Base-by-base conservation (phyloP, 2,113 vertebrate genomes). In the Takifugu flavidus region DNA sequence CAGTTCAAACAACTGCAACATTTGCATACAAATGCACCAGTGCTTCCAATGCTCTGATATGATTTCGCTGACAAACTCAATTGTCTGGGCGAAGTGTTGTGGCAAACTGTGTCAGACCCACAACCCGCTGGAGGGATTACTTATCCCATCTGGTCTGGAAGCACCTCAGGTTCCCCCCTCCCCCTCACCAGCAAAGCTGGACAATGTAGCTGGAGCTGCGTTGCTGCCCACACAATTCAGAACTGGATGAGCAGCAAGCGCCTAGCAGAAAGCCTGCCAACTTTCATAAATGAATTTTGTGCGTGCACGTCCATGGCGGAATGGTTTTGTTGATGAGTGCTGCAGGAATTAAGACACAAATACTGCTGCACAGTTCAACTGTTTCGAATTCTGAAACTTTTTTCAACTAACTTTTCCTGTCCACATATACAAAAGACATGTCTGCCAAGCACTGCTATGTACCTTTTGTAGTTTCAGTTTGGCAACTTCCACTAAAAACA, bases 241-340 rank as follows among this genome's bases (percentile, higher is more conserved):
- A 58, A 8, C 53, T 50, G 57, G 27, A 49, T 20, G 14, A 47
- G 62, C 34, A 60, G 74, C 69, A 64, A 73, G 51, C 57, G 47
- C 29, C 10, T 26, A 60, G 42, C 46, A 49, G 42, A 60, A 39
- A 59, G 27, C 69, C 66, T 69, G 34, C 77, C 74, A 82, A 44
- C n/a, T 14, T 14, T 39, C 42, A 56, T 27, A 75, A 68, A 69
- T 31, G 20, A 52, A 53, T 20, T 43, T 10, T 54, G 15, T 34
- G 49, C 3, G 49, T 50, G 49, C 25, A 25, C 31, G 5, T 54
- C 6, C n/a, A 29, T 54, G 56, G 62, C 56, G 5, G 20, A 13
- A 53, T 47, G 53, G 12, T 62, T 67, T 55, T 49, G 58, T 55
- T 77, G 53, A 70, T 56, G 42, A 39, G 56, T 13, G 50, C 11